These are phyloP conservation scores for Chelmon rostratus DNA, from an alignment of 2,797 vertebrate genomes.

Conservation along the genomic window DNA sequence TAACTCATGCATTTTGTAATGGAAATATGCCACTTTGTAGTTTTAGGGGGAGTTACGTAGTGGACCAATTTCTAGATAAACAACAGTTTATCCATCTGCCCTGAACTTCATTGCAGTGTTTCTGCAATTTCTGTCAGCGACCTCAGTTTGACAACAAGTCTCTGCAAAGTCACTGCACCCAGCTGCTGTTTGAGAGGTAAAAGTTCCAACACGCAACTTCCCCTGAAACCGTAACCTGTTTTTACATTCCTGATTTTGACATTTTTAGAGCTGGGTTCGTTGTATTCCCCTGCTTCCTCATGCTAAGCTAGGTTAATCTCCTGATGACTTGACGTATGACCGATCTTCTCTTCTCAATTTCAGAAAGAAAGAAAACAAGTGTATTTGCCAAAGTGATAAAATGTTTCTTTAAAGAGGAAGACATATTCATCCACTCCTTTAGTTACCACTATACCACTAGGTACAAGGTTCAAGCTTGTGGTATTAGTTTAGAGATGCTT, in stretches of 20 bases:
- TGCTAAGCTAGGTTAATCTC: background rate
- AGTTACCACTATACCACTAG: background rate
- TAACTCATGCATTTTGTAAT: background rate
- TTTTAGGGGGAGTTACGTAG: background rate
- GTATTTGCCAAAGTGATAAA: background rate
- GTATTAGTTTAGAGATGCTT: background rate
- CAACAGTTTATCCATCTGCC: background rate
- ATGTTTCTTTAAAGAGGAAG: background rate
- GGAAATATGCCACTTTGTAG: background rate
- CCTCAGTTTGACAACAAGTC: background rate
- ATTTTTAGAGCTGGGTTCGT: background rate
- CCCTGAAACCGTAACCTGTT: background rate
- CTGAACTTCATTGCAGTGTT: background rate
- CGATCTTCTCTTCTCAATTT: background rate
- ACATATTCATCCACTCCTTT: background rate
- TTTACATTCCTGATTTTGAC: background rate
- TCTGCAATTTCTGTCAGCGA: background rate
- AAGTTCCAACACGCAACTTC: background rate
- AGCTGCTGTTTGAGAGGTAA: slow-evolving; percentile 4
- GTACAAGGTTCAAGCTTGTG: background rate
- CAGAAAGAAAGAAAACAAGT: background rate
- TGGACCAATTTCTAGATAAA: slow-evolving; percentile 2
- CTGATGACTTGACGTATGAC: background rate
- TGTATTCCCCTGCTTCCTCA: background rate
- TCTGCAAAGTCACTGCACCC: background rate